phyloP scores from a whole-genome alignment of 2,888 invertebrate genomes.

The Steinernema scapterisci region DNA sequence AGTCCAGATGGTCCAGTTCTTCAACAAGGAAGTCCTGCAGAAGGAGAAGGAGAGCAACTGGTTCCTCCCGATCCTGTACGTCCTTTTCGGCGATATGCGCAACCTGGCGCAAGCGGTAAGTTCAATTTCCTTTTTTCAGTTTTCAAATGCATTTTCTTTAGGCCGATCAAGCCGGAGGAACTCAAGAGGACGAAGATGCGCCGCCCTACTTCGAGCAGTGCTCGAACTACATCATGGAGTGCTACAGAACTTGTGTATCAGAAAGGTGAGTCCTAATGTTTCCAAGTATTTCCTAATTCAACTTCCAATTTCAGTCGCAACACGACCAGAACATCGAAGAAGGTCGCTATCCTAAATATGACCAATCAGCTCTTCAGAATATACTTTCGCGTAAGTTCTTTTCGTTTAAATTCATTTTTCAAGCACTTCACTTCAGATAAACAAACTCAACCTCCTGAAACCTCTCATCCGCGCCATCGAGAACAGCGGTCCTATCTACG shows the following conservation, averaged over 20 bases:
- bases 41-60: constrained; percentile 89
- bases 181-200: constrained; percentile 37
- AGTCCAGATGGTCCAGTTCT: constrained; percentile 56
- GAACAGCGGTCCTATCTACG: constrained; percentile 81
- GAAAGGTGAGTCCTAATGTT: constrained; percentile 49
- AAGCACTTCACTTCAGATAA: constrained; percentile 69
- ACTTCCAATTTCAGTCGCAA: constrained; percentile 23
- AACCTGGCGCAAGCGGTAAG: constrained; percentile 73
- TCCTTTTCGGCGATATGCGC: constrained; percentile 84
- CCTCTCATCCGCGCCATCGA: constrained; percentile 95
- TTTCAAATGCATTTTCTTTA: background rate
- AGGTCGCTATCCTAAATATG: constrained; percentile 90
- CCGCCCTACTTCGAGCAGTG: constrained; percentile 54
- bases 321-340: constrained; percentile 78
- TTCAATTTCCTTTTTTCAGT: background rate
- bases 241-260: constrained; percentile 60
- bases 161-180: background rate
- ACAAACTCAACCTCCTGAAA: constrained; percentile 75
- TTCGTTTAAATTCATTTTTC: background rate
- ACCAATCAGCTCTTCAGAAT: constrained; percentile 96
- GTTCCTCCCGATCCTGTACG: constrained; percentile 91
- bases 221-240: constrained; percentile 59
- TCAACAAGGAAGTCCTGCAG: constrained; percentile 76
- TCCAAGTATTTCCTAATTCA: background rate
- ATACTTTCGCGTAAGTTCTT: constrained; percentile 85